phyloP scores from a whole-genome alignment of 2,797 vertebrate species.

The Myotis planiceps region DNA sequence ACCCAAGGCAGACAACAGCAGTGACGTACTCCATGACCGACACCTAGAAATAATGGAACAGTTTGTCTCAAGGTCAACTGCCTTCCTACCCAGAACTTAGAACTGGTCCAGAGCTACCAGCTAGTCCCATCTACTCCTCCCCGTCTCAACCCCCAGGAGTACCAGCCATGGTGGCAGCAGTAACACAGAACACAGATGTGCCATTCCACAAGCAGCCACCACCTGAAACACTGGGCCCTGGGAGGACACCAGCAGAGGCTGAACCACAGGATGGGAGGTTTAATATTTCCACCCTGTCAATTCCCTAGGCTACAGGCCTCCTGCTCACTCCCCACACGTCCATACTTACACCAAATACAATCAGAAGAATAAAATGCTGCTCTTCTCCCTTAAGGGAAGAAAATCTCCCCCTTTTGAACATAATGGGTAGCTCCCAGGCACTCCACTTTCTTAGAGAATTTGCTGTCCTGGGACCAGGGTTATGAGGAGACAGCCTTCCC shows the following conservation, averaged over 20 bases:
- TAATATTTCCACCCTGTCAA: background rate
- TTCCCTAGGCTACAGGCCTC: background rate
- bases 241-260: background rate
- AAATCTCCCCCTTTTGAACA: background rate
- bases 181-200: background rate
- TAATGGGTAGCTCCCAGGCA: background rate
- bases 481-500: background rate
- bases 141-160: background rate
- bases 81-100: background rate
- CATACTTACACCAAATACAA: background rate
- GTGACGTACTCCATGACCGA: constrained; percentile 97
- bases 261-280: background rate
- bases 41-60: constrained; percentile 87
- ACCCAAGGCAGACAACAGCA: constrained; percentile 96
- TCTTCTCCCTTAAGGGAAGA: background rate
- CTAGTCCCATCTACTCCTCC: background rate
- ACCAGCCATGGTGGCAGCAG: background rate
- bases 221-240: background rate
- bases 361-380: background rate
- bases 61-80: background rate
- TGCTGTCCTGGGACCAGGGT: background rate
- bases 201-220: background rate
- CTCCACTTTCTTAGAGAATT: background rate
- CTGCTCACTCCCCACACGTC: background rate
- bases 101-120: background rate